These are phyloP conservation scores for Corythucha ciliata DNA, from an alignment of 2,888 invertebrate species.

Conservation along the genomic window DNA sequence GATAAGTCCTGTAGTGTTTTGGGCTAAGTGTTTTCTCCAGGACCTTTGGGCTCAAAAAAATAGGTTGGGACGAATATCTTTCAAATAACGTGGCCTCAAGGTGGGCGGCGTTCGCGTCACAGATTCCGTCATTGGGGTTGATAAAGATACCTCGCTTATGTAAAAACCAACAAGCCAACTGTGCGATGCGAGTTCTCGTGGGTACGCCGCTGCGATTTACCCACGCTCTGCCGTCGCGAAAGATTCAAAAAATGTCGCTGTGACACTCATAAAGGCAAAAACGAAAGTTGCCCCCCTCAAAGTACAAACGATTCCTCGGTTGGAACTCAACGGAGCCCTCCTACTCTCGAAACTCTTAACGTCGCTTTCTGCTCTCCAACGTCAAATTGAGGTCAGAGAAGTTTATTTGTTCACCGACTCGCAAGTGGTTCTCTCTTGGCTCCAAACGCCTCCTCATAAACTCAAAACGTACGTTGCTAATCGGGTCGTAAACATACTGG, in stretches of 20 bases:
- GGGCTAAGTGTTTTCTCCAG: slow-evolving; percentile 6
- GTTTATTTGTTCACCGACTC: slow-evolving; percentile 7
- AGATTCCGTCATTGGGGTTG: not conserved
- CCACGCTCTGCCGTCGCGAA: not conserved
- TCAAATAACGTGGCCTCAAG: not conserved
- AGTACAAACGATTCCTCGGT: slow-evolving; percentile 3
- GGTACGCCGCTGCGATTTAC: slow-evolving; percentile 4
- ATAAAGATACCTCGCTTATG: slow-evolving; percentile 2
- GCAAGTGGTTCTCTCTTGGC: slow-evolving; percentile 1
- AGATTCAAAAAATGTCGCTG: not conserved
- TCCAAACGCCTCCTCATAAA: not conserved
- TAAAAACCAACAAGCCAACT: slow-evolving; percentile 1
- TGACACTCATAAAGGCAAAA: slow-evolving; percentile 3
- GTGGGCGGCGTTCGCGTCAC: slow-evolving; percentile 13
- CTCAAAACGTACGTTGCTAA: slow-evolving; percentile 14
- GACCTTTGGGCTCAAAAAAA: too few relatives aligned
- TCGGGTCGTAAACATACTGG: not conserved
- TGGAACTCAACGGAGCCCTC: slow-evolving; percentile 6
- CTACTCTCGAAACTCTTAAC: not conserved
- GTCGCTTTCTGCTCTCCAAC: not conserved
- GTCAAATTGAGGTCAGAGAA: not conserved
- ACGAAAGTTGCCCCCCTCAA: slow-evolving; percentile 16
- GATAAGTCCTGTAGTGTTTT: not conserved
- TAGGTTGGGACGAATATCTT: slow-evolving; percentile 9
- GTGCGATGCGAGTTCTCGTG: slow-evolving; percentile 2